Evolutionary conservation across 2,888 invertebrate genomes (phyloP).

Genomic region (Maniola hyperantus): DNA sequence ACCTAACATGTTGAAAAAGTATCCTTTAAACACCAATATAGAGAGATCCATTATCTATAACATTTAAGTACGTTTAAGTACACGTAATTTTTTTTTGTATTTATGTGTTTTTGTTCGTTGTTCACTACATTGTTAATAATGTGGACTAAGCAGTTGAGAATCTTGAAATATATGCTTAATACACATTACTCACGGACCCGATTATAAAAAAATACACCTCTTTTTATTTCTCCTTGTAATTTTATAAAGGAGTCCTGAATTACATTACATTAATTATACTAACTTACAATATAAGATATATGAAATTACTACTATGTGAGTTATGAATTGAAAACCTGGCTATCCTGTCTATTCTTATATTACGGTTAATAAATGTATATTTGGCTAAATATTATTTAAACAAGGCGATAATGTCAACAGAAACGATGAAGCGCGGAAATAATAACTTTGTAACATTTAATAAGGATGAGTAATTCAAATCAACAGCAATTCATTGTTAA

Average conservation of each 20-base stretch:
- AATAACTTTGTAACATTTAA: constrained; percentile 71
- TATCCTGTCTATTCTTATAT: constrained; percentile 80
- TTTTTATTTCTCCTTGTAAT: constrained; percentile 30
- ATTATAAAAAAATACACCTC: constrained; percentile 55
- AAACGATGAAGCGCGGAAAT: constrained; percentile 69
- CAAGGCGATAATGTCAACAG: constrained; percentile 63
- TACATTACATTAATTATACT: constrained; percentile 80
- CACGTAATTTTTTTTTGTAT: constrained; percentile 66
- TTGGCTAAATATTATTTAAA: constrained; percentile 72
- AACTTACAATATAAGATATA: constrained; percentile 71
- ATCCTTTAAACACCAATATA: constrained; percentile 64
- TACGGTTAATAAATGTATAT: constrained; percentile 78
- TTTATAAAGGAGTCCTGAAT: constrained; percentile 57
- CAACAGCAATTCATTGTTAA: constrained; percentile 75
- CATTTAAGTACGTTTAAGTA: constrained; percentile 70
- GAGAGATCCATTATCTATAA: constrained; percentile 69
- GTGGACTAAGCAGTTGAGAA: constrained; percentile 52
- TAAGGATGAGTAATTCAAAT: constrained; percentile 78
- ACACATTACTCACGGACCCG: constrained; percentile 54
- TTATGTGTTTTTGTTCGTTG: constrained; percentile 77
- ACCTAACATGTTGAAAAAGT: constrained; percentile 47
- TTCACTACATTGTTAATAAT: constrained; percentile 64
- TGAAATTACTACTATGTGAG: constrained; percentile 68
- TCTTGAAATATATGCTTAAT: constrained; percentile 44
- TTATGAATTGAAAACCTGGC: constrained; percentile 81